Conservation (phyloP, 1,140 invertebrate genomes). For the Bombus confusus region DNA sequence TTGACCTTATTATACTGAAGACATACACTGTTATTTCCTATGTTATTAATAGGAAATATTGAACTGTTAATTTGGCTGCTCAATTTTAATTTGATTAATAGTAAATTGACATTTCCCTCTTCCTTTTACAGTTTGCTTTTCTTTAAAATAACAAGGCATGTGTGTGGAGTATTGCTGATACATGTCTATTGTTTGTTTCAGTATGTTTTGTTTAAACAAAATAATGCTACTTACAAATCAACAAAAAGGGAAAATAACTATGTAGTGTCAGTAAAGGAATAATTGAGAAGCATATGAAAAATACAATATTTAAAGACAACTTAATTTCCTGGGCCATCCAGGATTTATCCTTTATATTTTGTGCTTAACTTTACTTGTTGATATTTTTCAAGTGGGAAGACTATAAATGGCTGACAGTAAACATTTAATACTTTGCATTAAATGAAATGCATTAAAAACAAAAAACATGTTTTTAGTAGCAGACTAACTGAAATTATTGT, state of each 20-base stretch:
- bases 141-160: slow-evolving; percentile 61
- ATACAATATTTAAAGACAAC: slow-evolving; percentile 40
- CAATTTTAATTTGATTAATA: slow-evolving; percentile 71
- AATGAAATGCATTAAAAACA: slow-evolving; percentile 37
- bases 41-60: slow-evolving; percentile 58
- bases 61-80: slow-evolving; percentile 67
- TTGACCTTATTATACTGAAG: slow-evolving; percentile 51
- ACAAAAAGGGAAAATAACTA: slow-evolving; percentile 3
- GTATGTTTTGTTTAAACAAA: slow-evolving; percentile 50
- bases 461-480: slow-evolving; percentile 56
- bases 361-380: slow-evolving; percentile 40
- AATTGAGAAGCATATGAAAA: slow-evolving; percentile 47
- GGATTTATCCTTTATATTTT: slow-evolving; percentile 34
- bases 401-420: slow-evolving; percentile 68
- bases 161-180: slow-evolving; percentile 58
- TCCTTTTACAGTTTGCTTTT: slow-evolving; percentile 40
- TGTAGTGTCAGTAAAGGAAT: slow-evolving; percentile 35
- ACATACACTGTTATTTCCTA: slow-evolving; percentile 48
- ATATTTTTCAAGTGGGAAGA: slow-evolving; percentile 66
- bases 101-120: slow-evolving; percentile 69
- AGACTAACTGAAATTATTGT: slow-evolving; percentile 47
- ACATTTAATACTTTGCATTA: slow-evolving; percentile 55
- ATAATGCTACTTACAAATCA: slow-evolving; percentile 29
- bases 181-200: slow-evolving; percentile 37
- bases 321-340: slow-evolving; percentile 55